Evolutionary conservation across 2,113 vertebrate genomes (phyloP).

Genomic region (Clarias batrachus): DNA sequence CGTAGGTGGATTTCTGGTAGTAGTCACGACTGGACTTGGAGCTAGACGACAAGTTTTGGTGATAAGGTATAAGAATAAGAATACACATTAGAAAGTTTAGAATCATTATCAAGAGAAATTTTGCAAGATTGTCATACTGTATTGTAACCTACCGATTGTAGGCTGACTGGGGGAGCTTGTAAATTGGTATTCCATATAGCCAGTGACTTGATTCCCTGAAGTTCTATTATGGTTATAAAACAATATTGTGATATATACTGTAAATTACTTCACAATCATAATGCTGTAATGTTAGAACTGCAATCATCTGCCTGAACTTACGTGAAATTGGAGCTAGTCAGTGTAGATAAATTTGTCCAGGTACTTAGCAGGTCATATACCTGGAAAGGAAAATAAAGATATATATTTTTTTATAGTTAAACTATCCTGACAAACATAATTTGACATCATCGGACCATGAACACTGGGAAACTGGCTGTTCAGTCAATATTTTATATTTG

Average conservation of each 20-base stretch:
- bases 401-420: neutral
- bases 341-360: neutral
- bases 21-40: no score
- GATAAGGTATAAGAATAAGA: neutral
- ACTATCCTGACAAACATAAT: neutral
- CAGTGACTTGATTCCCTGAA: neutral
- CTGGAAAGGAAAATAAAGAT: neutral
- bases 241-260: neutral
- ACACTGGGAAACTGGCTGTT: neutral
- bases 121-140: neutral
- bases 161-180: neutral
- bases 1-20: no score
- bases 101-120: no score
- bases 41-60: neutral
- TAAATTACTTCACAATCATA: neutral
- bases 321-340: neutral
- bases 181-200: neutral
- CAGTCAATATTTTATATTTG: neutral
- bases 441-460: neutral
- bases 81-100: neutral
- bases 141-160: neutral
- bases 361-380: conserved; percentile 32
- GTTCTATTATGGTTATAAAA: neutral
- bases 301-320: neutral
- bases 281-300: neutral